A percentile compares a stretch with the other conserved stretches of the same genome.
These are phyloP conservation scores for Ovis aries DNA, from an alignment of 2,113 vertebrate genomes.

Conservation along the genomic window DNA sequence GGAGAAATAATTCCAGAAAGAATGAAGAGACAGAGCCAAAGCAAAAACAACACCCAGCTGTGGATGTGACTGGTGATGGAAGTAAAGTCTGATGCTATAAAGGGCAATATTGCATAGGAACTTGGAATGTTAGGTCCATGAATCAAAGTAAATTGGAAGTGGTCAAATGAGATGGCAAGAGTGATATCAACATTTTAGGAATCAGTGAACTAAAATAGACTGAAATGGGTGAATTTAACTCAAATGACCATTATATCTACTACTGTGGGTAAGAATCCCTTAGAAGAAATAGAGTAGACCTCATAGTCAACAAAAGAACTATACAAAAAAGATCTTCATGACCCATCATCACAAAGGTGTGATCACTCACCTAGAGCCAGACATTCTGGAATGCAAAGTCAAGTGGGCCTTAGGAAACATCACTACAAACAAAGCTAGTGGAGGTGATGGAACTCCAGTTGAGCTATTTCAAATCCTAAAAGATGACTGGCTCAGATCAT, in stretches of 20 bases:
- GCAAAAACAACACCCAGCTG: not conserved
- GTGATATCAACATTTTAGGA: not conserved
- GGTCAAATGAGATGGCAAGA: not conserved
- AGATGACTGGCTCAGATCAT: not conserved
- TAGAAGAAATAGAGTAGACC: not conserved
- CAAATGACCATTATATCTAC: not conserved
- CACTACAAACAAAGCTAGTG: not conserved
- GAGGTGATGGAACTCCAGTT: not conserved
- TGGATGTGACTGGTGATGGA: not conserved
- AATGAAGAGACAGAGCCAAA: accelerated
- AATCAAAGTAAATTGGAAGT: not conserved
- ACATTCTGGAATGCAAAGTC: not conserved
- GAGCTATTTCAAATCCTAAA: not conserved
- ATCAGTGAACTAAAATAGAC: not conserved
- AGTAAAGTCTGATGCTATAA: not conserved
- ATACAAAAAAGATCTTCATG: not conserved
- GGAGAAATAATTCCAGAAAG: not conserved
- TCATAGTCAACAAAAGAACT: not conserved
- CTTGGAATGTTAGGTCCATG: not conserved
- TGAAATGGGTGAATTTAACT: not conserved
- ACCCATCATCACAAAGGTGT: not conserved
- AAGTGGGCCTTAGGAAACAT: not conserved
- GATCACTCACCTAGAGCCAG: not conserved
- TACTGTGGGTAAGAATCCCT: not conserved
- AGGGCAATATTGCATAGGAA: not conserved